Percentiles rank a stretch among this genome's conserved stretches.
phyloP scores from a whole-genome alignment of 2,888 invertebrate genomes.

The Nephrotoma flavescens region DNA sequence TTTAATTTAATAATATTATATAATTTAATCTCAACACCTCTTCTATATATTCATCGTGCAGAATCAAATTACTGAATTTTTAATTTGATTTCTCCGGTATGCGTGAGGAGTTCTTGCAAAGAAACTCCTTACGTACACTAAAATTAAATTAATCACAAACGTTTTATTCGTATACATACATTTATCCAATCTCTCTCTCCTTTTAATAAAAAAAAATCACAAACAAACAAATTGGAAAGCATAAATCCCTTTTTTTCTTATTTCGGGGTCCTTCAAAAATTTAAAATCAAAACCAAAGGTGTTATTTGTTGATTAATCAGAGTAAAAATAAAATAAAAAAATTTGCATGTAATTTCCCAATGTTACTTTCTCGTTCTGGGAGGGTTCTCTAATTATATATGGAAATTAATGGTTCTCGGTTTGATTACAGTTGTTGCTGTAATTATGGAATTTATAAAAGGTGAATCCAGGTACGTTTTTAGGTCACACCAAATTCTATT shows the following conservation, averaged over 20 bases:
- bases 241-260: neutral
- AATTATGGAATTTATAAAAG: neutral
- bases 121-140: neutral
- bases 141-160: neutral
- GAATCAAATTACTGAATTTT: neutral
- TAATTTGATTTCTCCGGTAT: neutral
- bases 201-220: neutral
- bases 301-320: neutral
- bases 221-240: neutral
- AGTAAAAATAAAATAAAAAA: neutral
- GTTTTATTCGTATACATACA: neutral
- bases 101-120: neutral
- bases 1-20: neutral
- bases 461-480: neutral
- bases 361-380: neutral
- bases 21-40: neutral
- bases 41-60: neutral
- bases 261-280: neutral
- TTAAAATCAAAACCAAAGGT: neutral
- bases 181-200: neutral
- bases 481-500: neutral
- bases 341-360: neutral
- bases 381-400: neutral
- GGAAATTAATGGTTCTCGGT: neutral
- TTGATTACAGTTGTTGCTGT: neutral